Evolutionary conservation across 2,888 invertebrate genomes (phyloP), one percentile per base, ranked within the genome.

Genomic region (Patella caerulea): DNA sequence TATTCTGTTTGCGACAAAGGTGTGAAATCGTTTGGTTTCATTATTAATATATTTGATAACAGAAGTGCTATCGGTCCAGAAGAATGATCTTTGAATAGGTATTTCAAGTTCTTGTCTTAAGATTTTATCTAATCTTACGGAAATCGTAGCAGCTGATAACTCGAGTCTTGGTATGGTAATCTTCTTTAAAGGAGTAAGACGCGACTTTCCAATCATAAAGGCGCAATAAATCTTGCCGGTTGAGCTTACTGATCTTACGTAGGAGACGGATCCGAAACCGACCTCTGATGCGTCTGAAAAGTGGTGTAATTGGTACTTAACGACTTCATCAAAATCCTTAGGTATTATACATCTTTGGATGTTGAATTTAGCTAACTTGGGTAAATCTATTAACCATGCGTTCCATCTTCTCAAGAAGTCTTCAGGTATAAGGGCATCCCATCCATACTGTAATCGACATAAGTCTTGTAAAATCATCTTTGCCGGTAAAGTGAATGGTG

Each of bases 261-360:
- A 77, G 11, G 77, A 5, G 14, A 76, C 77, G 7, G 65, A 17
- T 14, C 77, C 77, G n/a, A 17, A 76, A 14, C 75, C 77, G 3
- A 24, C 45, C 59, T 75, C 34, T 15, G 77, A 77, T 15, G 74
- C 77, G 52, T 77, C 77, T 15, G 56, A 54, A 3, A 77, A 76
- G 65, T 77, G 77, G 29, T 77, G 77, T 17, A 77, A 52, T 45
- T 76, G 56, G 12, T 17, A 56, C 2, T 17, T 1, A n/a, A 54
- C 45, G 9, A 56, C n/a, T 14, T 77, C 24, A 19, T 24, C 53
- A 17, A 59, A 72, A 12, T n/a, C 53, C 4, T 29, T 2, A 3
- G 78, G 69, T 29, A 65, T 76, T 17, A 77, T 45, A 52, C 77
- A 77, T 17, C 77, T 4, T 56, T 56, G 14, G 2, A 56, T 56